Evolutionary conservation across 2,797 vertebrate species (phyloP), one percentile per base, ranked within the genome.

Genomic region (Sternarchorhynchus goeldii): DNA sequence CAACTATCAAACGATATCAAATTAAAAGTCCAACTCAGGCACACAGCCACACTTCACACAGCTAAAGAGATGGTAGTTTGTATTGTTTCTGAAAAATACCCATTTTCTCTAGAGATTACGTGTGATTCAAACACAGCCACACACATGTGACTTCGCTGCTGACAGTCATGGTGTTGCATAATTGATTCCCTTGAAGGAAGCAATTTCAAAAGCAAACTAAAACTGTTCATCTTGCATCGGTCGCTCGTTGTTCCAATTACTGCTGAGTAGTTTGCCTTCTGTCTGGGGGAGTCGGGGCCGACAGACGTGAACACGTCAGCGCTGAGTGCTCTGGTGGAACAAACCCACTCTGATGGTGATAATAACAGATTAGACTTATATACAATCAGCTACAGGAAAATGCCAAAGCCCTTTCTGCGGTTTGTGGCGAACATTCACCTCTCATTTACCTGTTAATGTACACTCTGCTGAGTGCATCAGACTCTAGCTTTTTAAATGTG

Each of bases 241-340:
- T 10, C 63, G 65, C 64, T 71, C 73, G 81, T 75, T 72, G 64
- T 66, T 87, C 64, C 80, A 77, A 81, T 82, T 73, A 76, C 78
- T 79, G 84, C 84, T 84, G 87, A 85, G 82, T 77, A 65, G 66
- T 65, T 79, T 50, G 67, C 41, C 73, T 83, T 67, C 75, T 77
- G 71, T 83, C 74, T 76, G 82, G 75, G 76, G 80, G 84, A 83
- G 76, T 76, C 32, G 50, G 79, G 66, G 59, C 17, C 59, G 41
- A 82, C 53, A 76, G 57, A 29, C 29, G 50, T 32, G 6, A 39
- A 21, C 31, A 62, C 57, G 58, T 56, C 34, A 58, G 73, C 73
- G 74, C n/a, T 5, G n/a, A 21, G 21, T 67, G 62, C 69, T 68
- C 34, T 53, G 56, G 73, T 58, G 63, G 76, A 69, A 70, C 75